These are phyloP conservation scores for Corythoichthys intestinalis DNA, from an alignment of 2,113 vertebrate species.

Conservation along the genomic window DNA sequence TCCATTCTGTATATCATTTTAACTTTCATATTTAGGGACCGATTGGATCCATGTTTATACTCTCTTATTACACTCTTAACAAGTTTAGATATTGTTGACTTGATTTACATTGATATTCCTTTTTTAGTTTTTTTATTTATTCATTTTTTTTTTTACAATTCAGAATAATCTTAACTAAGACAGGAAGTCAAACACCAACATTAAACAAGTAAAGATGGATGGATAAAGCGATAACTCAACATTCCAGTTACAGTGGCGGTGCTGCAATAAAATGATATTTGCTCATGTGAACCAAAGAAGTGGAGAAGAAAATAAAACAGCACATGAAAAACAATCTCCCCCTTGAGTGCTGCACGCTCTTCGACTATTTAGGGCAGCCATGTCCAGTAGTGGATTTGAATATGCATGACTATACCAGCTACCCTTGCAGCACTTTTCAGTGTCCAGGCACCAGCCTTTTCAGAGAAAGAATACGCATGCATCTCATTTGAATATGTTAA, in stretches of 20 bases:
- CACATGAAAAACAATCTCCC: slow-evolving; percentile 60
- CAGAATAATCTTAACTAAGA: too few relatives aligned
- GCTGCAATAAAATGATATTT: neutral
- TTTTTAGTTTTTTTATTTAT: neutral
- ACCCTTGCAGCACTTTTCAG: slow-evolving; percentile 66
- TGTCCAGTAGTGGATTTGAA: slow-evolving; percentile 78
- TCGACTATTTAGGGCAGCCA: slow-evolving; percentile 73
- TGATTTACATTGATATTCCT: neutral
- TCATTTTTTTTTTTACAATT: neutral
- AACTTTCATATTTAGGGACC: slow-evolving; percentile 49
- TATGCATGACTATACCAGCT: slow-evolving; percentile 75
- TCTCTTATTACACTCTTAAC: slow-evolving; percentile 44
- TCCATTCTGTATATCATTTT: slow-evolving; percentile 61
- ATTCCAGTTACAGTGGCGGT: neutral
- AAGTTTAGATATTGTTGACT: neutral
- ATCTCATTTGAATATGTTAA: slow-evolving; percentile 75
- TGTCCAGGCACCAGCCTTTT: slow-evolving; percentile 45
- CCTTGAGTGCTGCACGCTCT: slow-evolving; percentile 68
- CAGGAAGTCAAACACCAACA: too few relatives aligned
- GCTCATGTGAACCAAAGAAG: slow-evolving; percentile 53
- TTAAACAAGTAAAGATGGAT: too few relatives aligned
- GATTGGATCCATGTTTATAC: slow-evolving; percentile 52
- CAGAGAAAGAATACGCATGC: slow-evolving; percentile 58
- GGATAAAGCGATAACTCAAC: neutral
- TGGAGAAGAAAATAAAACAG: slow-evolving; percentile 29